These are phyloP conservation scores for Ctenopoma kingsleyae DNA, from an alignment of 2,797 vertebrate species.

Conservation along the genomic window DNA sequence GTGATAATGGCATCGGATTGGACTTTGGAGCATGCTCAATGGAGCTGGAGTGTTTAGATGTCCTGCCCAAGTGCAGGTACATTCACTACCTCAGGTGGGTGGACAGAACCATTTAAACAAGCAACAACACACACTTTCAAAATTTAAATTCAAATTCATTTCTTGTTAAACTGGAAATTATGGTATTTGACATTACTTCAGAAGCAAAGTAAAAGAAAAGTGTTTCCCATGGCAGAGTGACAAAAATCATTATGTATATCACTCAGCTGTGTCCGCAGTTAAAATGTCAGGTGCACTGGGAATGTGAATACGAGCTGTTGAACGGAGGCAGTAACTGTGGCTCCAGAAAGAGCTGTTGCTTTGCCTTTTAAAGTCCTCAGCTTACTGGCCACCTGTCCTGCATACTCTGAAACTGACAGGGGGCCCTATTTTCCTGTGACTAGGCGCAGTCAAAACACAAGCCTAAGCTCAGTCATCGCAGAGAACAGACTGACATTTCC, in stretches of 20 bases:
- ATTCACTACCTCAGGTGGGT: slow-evolving; percentile 88
- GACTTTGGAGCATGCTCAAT: slow-evolving; percentile 90
- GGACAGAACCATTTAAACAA: neutral
- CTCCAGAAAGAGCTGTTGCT: slow-evolving; percentile 10
- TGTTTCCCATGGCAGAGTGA: neutral
- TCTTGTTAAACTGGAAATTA: neutral
- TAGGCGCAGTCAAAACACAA: too few species aligned
- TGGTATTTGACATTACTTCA: neutral
- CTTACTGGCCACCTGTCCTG: slow-evolving; percentile 23
- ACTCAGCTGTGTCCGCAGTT: neutral
- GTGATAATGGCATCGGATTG: slow-evolving; percentile 72
- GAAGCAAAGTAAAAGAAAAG: neutral
- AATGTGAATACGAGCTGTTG: neutral
- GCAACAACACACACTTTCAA: neutral
- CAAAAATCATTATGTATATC: neutral
- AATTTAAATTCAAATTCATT: neutral
- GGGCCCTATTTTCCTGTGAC: neutral
- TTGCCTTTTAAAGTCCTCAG: slow-evolving; percentile 31
- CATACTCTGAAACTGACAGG: neutral
- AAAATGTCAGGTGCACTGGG: neutral
- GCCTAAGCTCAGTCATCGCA: too few species aligned
- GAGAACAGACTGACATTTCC: too few species aligned
- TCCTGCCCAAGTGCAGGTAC: slow-evolving; percentile 83
- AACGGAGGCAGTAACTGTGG: neutral
- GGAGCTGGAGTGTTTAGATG: slow-evolving; percentile 86